Evolutionary conservation across 1,140 invertebrate genomes (phyloP), one percentile per base, ranked within the genome.

Genomic region (Brachionus manjavacas): DNA sequence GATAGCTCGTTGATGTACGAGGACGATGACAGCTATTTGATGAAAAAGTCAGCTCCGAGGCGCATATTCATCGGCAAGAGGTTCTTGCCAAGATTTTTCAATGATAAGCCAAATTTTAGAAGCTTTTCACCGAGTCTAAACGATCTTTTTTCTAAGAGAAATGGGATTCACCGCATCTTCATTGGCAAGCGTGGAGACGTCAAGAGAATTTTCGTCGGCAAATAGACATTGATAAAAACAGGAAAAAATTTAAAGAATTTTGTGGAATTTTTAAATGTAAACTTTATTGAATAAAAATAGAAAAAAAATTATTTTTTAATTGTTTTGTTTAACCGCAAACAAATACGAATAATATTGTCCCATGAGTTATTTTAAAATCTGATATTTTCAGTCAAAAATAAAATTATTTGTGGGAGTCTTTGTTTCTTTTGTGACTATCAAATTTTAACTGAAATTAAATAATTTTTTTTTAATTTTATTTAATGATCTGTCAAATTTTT

Each of bases 31-130:
- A 74, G n/a, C 2, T 43, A 43, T 4, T 25, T 76, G 20, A 25
- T 25, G 23, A 81, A 81, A 46, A 60, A 23, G n/a, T 81, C 79
- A 25, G 79, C 79, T 11, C 79, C 79, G 11, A 81, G 79, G 23
- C 79, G 79, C 8, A 81, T 81, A 28, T 81, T 81, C 20, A 81
- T 81, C 55, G 79, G 79, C 4, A 64, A 81, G 39, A 35, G 68
- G 39, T 41, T 39, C 4, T 9, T 41, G 9, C 49, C 43, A 31
- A 80, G 78, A 43, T 23, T 74, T 74, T 74, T 41, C 9, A 12
- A 4, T 14, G 25, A 76, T 28, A 76, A 76, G 4, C 41, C 9
- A 46, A 49, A 46, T 23, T 52, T 52, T 3, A 52, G 41, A 16
- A 28, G 23, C 9, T 52, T 52, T 23, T 14, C 43, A 3, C 11